Percentiles rank a stretch among this genome's conserved stretches.
These are phyloP conservation scores for Felis chaus DNA, from an alignment of 2,113 vertebrate species.

Conservation along the genomic window DNA sequence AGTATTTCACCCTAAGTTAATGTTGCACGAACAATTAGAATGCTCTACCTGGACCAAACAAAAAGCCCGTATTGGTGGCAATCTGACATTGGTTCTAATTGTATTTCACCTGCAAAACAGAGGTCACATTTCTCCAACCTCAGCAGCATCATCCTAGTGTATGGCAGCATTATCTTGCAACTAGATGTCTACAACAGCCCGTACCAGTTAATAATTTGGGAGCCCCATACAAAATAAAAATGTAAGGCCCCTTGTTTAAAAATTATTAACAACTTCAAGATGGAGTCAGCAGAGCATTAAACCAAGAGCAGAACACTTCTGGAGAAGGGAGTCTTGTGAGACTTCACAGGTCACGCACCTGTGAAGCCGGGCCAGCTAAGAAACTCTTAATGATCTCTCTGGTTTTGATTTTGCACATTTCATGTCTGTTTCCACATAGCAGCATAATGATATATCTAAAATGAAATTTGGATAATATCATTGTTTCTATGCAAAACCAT, in stretches of 20 bases:
- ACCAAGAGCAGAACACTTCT: not conserved
- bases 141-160: not conserved
- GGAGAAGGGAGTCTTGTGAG: not conserved
- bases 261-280: not conserved
- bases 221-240: not conserved
- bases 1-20: not conserved
- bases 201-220: not conserved
- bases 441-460: not conserved
- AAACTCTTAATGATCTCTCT: not conserved
- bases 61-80: not conserved
- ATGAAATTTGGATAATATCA: not conserved
- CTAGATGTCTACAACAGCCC: not conserved
- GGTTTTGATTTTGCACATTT: not conserved
- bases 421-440: not conserved
- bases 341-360: not conserved
- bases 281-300: not conserved
- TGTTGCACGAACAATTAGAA: not conserved
- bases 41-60: not conserved
- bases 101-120: not conserved
- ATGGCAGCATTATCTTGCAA: not conserved
- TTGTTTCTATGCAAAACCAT: not conserved
- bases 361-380: not conserved
- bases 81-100: not conserved
- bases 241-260: not conserved
- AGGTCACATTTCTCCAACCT: not conserved